A percentile compares a stretch with the other conserved stretches of the same genome.
Evolutionary conservation across 2,888 invertebrate genomes (phyloP).

Genomic region (Emmelina monodactyla): DNA sequence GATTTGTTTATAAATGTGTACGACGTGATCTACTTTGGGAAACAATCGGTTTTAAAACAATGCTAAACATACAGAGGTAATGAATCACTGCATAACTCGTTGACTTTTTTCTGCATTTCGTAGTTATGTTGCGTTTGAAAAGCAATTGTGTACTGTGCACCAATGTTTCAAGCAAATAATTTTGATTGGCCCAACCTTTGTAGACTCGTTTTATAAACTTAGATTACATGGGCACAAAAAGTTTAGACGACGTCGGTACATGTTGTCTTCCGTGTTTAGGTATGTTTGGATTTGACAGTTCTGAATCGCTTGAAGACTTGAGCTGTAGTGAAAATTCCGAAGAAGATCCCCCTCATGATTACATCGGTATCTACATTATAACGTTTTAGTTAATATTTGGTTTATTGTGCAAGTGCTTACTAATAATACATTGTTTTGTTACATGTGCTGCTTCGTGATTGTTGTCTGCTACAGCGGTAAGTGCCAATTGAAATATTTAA

Average conservation of each 20-base stretch:
- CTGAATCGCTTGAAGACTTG: too few species aligned
- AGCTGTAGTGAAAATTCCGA: too few species aligned
- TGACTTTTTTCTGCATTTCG: conserved; percentile 26
- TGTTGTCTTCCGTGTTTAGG: conserved; percentile 56
- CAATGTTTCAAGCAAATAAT: not conserved
- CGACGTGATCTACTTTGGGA: conserved; percentile 28
- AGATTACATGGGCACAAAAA: conserved; percentile 41
- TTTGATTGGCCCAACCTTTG: not conserved
- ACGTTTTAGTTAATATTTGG: too few species aligned
- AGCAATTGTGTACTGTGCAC: conserved; percentile 26
- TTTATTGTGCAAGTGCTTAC: too few species aligned
- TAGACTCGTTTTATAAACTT: conserved; percentile 44
- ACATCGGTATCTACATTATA: too few species aligned
- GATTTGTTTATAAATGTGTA: conserved; percentile 31
- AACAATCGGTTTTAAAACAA: conserved; percentile 53
- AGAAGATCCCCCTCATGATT: too few species aligned
- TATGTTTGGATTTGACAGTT: conserved; percentile 18
- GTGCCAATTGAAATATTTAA: conserved; percentile 19
- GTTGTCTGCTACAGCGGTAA: conserved; percentile 41
- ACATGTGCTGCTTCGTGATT: conserved; percentile 43
- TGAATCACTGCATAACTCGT: conserved; percentile 39
- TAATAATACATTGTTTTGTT: too few species aligned
- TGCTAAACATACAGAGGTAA: conserved; percentile 34
- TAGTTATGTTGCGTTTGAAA: conserved; percentile 30
- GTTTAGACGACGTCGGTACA: conserved; percentile 46